Base-by-base conservation (phyloP, 2,888 invertebrate genomes). In the Zele albiditarsus region DNA sequence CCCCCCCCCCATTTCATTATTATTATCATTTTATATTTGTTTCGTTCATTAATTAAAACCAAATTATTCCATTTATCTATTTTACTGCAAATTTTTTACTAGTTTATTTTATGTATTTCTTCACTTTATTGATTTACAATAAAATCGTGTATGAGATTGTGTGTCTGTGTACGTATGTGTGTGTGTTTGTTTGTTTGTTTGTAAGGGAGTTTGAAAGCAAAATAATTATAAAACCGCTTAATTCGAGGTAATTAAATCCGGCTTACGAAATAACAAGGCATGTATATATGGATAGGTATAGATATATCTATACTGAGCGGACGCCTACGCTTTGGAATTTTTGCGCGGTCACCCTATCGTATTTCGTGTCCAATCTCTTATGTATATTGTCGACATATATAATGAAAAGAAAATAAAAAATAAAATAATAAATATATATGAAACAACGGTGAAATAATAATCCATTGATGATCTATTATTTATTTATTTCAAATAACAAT, bases 201-300 rank as follows among this genome's bases (percentile, higher is more conserved):
- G 49, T 42, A 53, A 53, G 20, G 53, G 53, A 53, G 20, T 53
- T 31, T 31, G 71, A 65, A 71, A 66, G 74, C 73, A 78, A 75
- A 77, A 78, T 81, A 83, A 83, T 84, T 84, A 53, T 53, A 82
- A 84, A 84, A 82, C 81, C 79, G 80, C 82, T 83, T 83, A 81
- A 84, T 82, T 83, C 80, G 81, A 81, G 80, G 82, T 82, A 84
- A 84, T 84, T 84, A 83, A 84, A 84, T 78, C 72, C 79, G 75
- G 70, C 77, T 79, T 79, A 73, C 71, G 76, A 79, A 79, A 79
- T 79, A 53, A 53, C 77, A 71, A 53, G 63, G 65, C 71, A 31
- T 60, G 58, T 62, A 16, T 31, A 69, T 71, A 73, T 71, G 71
- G 38, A 78, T 25, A 27, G 12, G 27, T 60, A 28, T 60, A 67